Percentiles rank a stretch among this genome's conserved stretches.
Conservation (phyloP, 2,797 vertebrate species). For the Perodicticus potto region DNA sequence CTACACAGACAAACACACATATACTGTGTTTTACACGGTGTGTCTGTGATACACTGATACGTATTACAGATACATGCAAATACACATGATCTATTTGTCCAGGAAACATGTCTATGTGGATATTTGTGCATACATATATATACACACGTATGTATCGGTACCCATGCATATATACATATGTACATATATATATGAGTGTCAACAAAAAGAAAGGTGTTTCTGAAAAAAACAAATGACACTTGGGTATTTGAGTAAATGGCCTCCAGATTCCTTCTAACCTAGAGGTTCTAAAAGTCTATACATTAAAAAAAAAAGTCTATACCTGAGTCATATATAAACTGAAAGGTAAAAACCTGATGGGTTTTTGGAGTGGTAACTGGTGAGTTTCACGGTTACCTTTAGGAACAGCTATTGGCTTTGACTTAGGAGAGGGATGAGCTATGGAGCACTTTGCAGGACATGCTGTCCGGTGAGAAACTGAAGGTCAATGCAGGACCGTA, state of each 20-base stretch:
- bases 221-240: background rate
- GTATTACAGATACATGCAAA: background rate
- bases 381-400: background rate
- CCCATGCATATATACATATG: background rate
- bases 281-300: background rate
- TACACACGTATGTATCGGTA: background rate
- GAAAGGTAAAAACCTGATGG: background rate
- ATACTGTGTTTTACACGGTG: too few species aligned
- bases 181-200: background rate
- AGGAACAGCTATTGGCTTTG: background rate
- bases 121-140: background rate
- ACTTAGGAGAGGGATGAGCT: background rate
- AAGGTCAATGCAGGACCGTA: background rate
- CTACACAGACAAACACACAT: background rate
- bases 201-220: background rate
- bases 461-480: background rate
- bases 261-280: background rate
- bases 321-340: background rate
- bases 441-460: background rate
- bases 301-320: background rate
- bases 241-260: background rate
- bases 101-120: background rate
- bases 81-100: background rate
- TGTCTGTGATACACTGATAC: fast-evolving
- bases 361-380: background rate